Base-by-base conservation (phyloP, 2,888 invertebrate species). In the Drosophila helvetica region DNA sequence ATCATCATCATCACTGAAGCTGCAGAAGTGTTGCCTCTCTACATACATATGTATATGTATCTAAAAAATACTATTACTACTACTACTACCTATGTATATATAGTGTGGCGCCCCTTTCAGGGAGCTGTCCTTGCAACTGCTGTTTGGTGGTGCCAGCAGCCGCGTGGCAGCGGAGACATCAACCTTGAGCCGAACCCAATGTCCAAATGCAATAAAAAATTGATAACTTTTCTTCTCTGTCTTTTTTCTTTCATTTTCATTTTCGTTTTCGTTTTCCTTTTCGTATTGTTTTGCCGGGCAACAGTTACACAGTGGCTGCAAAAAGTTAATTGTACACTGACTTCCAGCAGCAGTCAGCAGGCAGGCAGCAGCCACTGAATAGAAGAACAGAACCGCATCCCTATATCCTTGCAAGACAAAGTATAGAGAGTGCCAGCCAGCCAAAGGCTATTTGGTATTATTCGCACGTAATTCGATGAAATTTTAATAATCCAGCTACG, bases 391-490 rank as follows among this genome's bases (percentile, higher is more conserved):
- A 15, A 18, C 22, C 17, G 19, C 9, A 2, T 19, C 19, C 19
- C 19, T 2, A 22, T 27, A 25, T 15, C 50, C 33, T 22, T 17
- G 6, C 17, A 46, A 18, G 52, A 25, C 53, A 66, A 48, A 27
- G 66, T 54, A 67, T 66, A 55, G 54, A 55, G 53, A 65, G 66
- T 65, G 22, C 22, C 22, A 22, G 22, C 4, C 22, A 22, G 74
- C 72, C 46, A 50, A 19, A 60, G 50, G 54, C 51, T 60, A 67
- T 76, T 86, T 61, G 45, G 55, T 80, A 82, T 79, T 69, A 69
- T 65, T 69, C 65, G 73, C 83, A 84, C 83, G 80, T 86, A 72
- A 75, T 80, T 75, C 75, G 72, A 81, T 78, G 74, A 78, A 83
- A 82, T 80, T 82, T 82, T 82, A 78, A 86, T 80, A 80, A 83